A percentile compares a stretch with the other conserved stretches of the same genome.
Evolutionary conservation across 2,797 vertebrate genomes (phyloP).

Genomic region (Vireo griseus): DNA sequence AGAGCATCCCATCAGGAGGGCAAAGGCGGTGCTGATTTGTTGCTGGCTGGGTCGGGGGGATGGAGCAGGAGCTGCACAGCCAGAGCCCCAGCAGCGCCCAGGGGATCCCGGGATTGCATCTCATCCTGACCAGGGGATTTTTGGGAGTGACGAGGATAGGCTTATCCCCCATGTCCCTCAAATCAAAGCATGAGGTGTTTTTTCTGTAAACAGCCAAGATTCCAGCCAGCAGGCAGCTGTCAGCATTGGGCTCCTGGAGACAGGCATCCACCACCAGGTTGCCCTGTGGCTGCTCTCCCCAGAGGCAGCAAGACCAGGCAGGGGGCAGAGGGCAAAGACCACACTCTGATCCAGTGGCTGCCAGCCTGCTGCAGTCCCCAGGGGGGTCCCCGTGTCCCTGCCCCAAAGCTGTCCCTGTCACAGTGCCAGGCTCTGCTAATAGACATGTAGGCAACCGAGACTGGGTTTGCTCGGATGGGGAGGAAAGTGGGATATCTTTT

Average conservation of each 20-base stretch:
- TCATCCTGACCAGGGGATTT: not conserved
- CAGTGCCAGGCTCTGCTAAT: not conserved
- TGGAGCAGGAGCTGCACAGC: not conserved
- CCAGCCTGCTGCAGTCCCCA: not conserved
- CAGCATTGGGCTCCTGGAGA: rapidly evolving
- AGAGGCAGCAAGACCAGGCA: not conserved
- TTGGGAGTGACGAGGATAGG: not conserved
- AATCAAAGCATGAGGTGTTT: not conserved
- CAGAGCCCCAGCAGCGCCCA: not conserved
- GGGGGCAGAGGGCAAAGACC: not conserved
- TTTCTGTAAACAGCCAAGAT: not conserved
- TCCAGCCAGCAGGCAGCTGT: not conserved
- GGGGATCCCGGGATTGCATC: rapidly evolving
- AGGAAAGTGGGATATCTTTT: not conserved
- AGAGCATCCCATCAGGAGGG: not conserved
- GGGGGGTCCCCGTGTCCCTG: not conserved
- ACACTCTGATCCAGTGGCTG: not conserved
- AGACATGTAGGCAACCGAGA: not conserved
- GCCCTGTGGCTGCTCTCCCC: not conserved
- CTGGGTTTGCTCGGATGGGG: not conserved
- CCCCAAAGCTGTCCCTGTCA: not conserved
- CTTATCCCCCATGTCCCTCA: not conserved
- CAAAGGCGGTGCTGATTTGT: not conserved
- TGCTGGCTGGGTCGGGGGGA: not conserved
- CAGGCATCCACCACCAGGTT: not conserved